Conservation (phyloP, 2,113 vertebrate species). For the Corythornis madagascariensis region DNA sequence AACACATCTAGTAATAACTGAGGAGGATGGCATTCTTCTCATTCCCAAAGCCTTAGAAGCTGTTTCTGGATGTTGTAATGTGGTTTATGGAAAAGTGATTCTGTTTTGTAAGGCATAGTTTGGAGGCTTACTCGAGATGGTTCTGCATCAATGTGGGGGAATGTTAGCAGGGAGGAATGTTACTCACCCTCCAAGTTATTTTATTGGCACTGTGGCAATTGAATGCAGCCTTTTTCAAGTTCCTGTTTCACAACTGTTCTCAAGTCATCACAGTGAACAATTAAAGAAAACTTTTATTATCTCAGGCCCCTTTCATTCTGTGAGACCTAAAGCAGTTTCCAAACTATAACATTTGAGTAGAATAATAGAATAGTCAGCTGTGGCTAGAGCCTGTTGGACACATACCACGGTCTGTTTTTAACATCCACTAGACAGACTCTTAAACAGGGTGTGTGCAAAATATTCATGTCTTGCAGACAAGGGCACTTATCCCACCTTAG, state of each 20-base stretch:
- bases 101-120: not conserved
- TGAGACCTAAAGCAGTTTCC: not conserved
- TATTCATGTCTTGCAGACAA: not conserved
- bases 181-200: not conserved
- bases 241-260: not conserved
- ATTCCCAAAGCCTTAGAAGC: not conserved
- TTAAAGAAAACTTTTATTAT: not conserved
- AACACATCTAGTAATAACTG: not conserved
- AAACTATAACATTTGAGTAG: not conserved
- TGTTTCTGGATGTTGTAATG: not conserved
- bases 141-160: not conserved
- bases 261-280: not conserved
- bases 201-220: not conserved
- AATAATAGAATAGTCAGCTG: not conserved
- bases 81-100: not conserved
- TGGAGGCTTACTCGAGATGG: not conserved
- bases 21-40: constrained; percentile 4
- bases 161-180: not conserved
- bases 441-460: not conserved
- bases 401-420: not conserved
- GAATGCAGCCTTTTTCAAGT: not conserved
- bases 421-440: not conserved
- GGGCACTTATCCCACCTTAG: not conserved
- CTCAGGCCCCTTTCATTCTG: not conserved
- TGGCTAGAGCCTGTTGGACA: not conserved